Evolutionary conservation across 2,797 vertebrate genomes (phyloP).

Genomic region (Phrynocephalus forsythii): DNA sequence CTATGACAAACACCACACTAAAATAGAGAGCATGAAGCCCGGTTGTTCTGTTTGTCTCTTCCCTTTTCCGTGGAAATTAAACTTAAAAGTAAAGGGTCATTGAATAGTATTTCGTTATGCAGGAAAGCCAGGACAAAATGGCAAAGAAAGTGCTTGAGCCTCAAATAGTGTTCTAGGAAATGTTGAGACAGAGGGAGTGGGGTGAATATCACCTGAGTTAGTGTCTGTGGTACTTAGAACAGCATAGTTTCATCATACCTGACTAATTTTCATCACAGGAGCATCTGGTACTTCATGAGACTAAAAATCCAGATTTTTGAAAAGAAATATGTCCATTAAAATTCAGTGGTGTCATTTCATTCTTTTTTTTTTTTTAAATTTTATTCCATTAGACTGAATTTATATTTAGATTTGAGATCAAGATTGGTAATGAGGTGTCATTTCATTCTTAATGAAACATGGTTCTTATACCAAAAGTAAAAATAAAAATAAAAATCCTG

Average conservation of each 20-base stretch:
- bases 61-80: not conserved
- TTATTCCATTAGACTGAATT: too few species aligned
- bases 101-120: not conserved
- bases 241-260: constrained; percentile 7
- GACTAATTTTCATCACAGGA: not conserved
- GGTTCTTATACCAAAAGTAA: not conserved
- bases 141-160: not conserved
- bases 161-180: too few species aligned
- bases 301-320: constrained; percentile 1
- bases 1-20: not conserved
- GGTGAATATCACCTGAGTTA: not conserved
- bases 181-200: too few species aligned
- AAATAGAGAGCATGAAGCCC: not conserved
- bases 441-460: not conserved
- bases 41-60: constrained; percentile 1
- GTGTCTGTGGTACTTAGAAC: not conserved
- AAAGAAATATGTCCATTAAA: not conserved
- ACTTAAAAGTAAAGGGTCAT: not conserved
- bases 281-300: constrained; percentile 20
- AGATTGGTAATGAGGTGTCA: too few species aligned
- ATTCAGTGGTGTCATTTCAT: constrained; percentile 3
- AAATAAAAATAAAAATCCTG: not conserved
- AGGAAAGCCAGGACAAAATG: not conserved
- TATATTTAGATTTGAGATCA: too few species aligned
- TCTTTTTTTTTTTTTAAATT: too few species aligned